Conservation (phyloP, 37 sponge, comb jelly and placozoan genomes). For the Halisarca cf. caerulea region DNA sequence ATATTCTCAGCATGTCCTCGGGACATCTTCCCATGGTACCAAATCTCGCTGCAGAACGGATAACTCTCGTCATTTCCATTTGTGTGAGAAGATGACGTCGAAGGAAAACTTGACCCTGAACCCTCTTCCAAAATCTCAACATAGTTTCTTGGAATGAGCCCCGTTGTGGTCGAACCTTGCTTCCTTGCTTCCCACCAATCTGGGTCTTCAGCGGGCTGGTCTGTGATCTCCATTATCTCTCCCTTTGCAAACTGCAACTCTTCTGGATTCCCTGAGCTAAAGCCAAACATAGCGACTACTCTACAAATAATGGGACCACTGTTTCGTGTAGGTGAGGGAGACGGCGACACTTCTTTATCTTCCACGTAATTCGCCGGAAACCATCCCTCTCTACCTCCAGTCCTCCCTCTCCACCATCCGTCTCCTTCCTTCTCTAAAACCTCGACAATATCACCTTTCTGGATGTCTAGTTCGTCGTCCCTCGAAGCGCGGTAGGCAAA, state of each 20-base stretch:
- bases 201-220: slow-evolving; percentile 85
- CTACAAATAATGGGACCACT: slow-evolving; percentile 50
- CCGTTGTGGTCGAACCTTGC: slow-evolving; percentile 43
- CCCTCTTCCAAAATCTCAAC: slow-evolving; percentile 76
- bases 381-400: slow-evolving; percentile 74
- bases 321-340: slow-evolving; percentile 3
- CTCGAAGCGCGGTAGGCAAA: slow-evolving; percentile 66
- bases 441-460: slow-evolving; percentile 84
- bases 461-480: slow-evolving; percentile 81
- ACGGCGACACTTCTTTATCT: slow-evolving; percentile 39
- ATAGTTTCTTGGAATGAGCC: slow-evolving; percentile 88
- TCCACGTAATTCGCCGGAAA: slow-evolving; percentile 96
- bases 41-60: slow-evolving; percentile 61
- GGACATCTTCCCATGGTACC: slow-evolving; percentile 87
- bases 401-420: slow-evolving; percentile 94
- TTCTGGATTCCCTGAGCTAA: slow-evolving; percentile 84
- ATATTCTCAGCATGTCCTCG: slow-evolving; percentile 69
- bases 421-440: slow-evolving; percentile 93
- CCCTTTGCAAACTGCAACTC: slow-evolving; percentile 79
- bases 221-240: slow-evolving; percentile 78
- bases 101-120: neutral
- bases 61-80: slow-evolving; percentile 6
- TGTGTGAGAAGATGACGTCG: neutral
- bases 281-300: slow-evolving; percentile 74
- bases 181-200: slow-evolving; percentile 93